A percentile compares a stretch with the other conserved stretches of the same genome.
Evolutionary conservation across 1,140 invertebrate species (phyloP).

Genomic region (Dendroctonus ponderosae): DNA sequence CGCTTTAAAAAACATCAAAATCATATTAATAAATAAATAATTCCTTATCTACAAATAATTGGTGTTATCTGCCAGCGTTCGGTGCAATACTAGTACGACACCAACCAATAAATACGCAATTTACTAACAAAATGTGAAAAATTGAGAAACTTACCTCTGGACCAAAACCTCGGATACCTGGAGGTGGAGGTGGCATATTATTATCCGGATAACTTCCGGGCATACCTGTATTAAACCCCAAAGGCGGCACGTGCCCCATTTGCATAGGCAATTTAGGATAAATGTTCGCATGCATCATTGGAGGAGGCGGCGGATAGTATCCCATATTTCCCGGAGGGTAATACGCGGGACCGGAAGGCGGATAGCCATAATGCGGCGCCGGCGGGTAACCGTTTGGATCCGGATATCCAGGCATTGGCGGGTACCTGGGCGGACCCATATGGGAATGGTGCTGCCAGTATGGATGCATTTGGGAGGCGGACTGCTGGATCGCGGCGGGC

Average conservation of each 20-base stretch:
- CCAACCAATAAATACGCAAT: too few species aligned
- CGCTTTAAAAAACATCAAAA: too few species aligned
- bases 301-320: constrained; percentile 20
- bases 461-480: constrained; percentile 24
- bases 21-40: too few species aligned
- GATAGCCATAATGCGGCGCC: constrained; percentile 16
- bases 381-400: constrained; percentile 9
- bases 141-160: constrained; percentile 21
- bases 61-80: too few species aligned
- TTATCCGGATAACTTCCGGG: constrained; percentile 15
- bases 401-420: constrained; percentile 17
- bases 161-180: constrained; percentile 1
- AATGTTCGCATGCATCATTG: too few species aligned
- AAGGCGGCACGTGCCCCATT: constrained; percentile 14
- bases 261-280: too few species aligned
- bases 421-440: constrained; percentile 12
- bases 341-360: constrained; percentile 9
- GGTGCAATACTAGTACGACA: too few species aligned
- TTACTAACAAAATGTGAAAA: too few species aligned
- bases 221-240: constrained; percentile 28
- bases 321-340: constrained; percentile 18
- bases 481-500: constrained; percentile 6
- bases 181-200: constrained; percentile 15
- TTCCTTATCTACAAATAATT: too few species aligned
- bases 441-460: constrained; percentile 24